A percentile compares a stretch with the other conserved stretches of the same genome.
Conservation (phyloP, 2,888 invertebrate species). For the Physocephala rufipes region DNA sequence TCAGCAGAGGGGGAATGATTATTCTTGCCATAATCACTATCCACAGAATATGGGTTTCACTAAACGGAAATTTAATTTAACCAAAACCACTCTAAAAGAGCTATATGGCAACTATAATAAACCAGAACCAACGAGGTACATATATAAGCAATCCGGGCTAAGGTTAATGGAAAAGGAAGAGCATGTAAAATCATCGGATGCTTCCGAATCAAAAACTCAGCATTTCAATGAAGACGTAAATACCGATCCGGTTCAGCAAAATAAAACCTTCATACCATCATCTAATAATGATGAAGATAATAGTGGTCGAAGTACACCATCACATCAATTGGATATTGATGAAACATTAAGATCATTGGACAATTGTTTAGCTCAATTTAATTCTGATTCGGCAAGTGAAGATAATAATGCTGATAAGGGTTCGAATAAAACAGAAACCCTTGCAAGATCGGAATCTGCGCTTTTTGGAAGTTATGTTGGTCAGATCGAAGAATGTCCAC, state of each 20-base stretch:
- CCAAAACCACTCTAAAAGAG: slow-evolving; percentile 59
- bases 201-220: slow-evolving; percentile 40
- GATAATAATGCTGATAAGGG: slow-evolving; percentile 19
- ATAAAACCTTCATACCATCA: slow-evolving; percentile 33
- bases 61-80: slow-evolving; percentile 58
- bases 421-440: not conserved
- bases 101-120: slow-evolving; percentile 54
- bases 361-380: slow-evolving; percentile 44
- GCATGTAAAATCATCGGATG: slow-evolving; percentile 36
- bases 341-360: slow-evolving; percentile 47
- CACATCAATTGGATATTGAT: slow-evolving; percentile 15
- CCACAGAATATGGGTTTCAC: slow-evolving; percentile 53
- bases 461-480: slow-evolving; percentile 44
- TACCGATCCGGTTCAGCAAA: not conserved
- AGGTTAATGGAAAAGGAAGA: slow-evolving; percentile 42
- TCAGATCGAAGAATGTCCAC: slow-evolving; percentile 12
- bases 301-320: not conserved
- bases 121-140: slow-evolving; percentile 44
- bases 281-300: slow-evolving; percentile 32
- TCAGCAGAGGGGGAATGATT: no score
- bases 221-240: slow-evolving; percentile 30
- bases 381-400: slow-evolving; percentile 28
- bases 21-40: no score
- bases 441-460: slow-evolving; percentile 7
- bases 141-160: slow-evolving; percentile 41